Base-by-base conservation (phyloP, 2,888 invertebrate genomes). In the Plebejus melissa region DNA sequence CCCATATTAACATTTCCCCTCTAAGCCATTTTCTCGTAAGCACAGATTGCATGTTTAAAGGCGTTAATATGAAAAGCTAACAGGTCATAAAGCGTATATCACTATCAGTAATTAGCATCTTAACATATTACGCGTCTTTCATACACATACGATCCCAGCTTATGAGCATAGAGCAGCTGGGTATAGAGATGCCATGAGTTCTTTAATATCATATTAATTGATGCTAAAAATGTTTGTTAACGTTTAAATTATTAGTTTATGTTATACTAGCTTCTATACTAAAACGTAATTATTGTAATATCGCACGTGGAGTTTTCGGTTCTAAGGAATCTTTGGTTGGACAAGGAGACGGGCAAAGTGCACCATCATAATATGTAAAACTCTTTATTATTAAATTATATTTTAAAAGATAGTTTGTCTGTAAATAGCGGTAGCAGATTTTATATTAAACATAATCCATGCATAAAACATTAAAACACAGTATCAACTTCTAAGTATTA, bases 401-500 rank as follows among this genome's bases (percentile, higher is more conserved):
- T 32, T 32, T 32, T 32, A 32, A 32, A 32, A 46, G 9, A 46
- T 2, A 28, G 1, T 11, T 65, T 32, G 2, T 5, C 32, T 65
- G 13, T 36, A 36, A 13, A 36, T 11, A 60, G 22, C 6, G 60
- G 60, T 65, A 65, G 13, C 32, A 32, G 32, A 65, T 65, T 65
- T 28, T 36, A 65, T 13, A 65, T 9, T 36, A 28, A 32, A 36
- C 9, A 65, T 32, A 65, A 65, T 65, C 32, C 32, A 32, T 11
- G 32, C 65, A 65, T 32, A 65, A 22, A 65, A 11, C 65, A 65
- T 65, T 65, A 36, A 36, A 65, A 65, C 16, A 65, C 76, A 50
- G 38, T 32, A 76, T 72, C 75, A 76, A 75, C 75, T 75, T 32
- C 32, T 65, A 65, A 65, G 36, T 36, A 65, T 22, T 22, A 22